Percentiles rank a stretch among this genome's conserved stretches.
phyloP scores from a whole-genome alignment of 2,797 vertebrate species.

The Neosalanx taihuensis region DNA sequence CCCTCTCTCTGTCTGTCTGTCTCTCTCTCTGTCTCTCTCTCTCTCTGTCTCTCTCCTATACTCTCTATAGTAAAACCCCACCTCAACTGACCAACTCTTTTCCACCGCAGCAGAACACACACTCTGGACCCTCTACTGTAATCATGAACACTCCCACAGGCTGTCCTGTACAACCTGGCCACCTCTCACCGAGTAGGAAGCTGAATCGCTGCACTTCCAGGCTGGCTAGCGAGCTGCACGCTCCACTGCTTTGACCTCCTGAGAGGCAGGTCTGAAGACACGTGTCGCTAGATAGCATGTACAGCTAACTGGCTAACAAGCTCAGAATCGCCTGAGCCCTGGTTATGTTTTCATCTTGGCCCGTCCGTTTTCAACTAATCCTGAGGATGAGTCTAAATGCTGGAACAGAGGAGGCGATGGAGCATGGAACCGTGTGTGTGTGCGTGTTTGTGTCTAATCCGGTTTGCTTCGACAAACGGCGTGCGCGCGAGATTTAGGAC shows the following conservation, averaged over 20 bases:
- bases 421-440: slow-evolving; percentile 21
- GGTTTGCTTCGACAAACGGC: slow-evolving; percentile 49
- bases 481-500: slow-evolving; percentile 20
- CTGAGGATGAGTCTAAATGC: slow-evolving; percentile 41
- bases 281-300: background rate
- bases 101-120: too few species aligned
- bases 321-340: slow-evolving; percentile 17
- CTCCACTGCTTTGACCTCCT: background rate
- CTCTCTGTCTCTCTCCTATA: background rate
- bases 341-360: slow-evolving; percentile 50
- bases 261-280: background rate
- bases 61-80: too few species aligned
- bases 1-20: too few species aligned
- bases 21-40: too few species aligned
- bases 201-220: background rate
- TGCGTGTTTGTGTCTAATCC: slow-evolving; percentile 36
- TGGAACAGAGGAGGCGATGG: slow-evolving; percentile 41
- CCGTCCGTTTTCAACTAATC: slow-evolving; percentile 64
- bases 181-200: too few species aligned
- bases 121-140: too few species aligned
- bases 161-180: too few species aligned
- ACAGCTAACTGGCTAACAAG: background rate
- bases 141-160: too few species aligned
- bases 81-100: too few species aligned
- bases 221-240: background rate